phyloP scores from a whole-genome alignment of 2,888 invertebrate genomes.

The Caenorhabditis virilis region DNA sequence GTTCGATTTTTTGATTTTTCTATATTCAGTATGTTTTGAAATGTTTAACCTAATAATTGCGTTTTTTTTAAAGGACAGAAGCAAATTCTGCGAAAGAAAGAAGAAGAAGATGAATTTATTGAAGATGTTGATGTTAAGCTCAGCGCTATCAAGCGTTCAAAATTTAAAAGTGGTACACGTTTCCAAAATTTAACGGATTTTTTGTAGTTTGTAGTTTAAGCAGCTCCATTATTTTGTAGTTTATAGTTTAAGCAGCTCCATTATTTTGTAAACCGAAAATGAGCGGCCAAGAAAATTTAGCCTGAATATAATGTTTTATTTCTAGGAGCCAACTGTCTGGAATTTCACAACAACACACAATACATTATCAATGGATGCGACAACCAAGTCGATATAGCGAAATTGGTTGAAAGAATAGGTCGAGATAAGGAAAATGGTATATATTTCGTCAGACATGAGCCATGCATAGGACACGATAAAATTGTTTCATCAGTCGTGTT shows the following conservation, averaged over 20 bases:
- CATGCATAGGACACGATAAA: slow-evolving; percentile 98
- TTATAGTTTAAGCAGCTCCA: too few relatives aligned
- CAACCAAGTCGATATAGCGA: too few relatives aligned
- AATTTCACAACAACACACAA: slow-evolving; percentile 91
- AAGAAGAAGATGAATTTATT: slow-evolving; percentile 84
- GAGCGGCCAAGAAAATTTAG: too few relatives aligned
- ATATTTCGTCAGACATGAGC: slow-evolving; percentile 78
- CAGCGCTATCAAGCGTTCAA: too few relatives aligned
- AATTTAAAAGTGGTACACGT: too few relatives aligned
- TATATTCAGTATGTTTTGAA: slow-evolving; percentile 52
- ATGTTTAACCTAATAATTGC: too few relatives aligned
- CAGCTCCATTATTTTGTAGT: too few relatives aligned
- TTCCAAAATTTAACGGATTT: too few relatives aligned
- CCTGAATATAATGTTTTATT: too few relatives aligned
- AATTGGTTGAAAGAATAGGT: too few relatives aligned
- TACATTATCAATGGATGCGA: slow-evolving; percentile 97
- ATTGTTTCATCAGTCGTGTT: slow-evolving; percentile 97
- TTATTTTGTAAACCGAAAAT: too few relatives aligned
- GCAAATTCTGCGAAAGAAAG: slow-evolving; percentile 78
- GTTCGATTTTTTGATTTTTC: slow-evolving; percentile 98
- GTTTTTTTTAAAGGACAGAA: slow-evolving; percentile 76
- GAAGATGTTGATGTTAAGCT: slow-evolving; percentile 74
- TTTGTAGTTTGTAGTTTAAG: too few relatives aligned
- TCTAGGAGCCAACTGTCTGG: slow-evolving; percentile 99
- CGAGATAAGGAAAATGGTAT: slow-evolving; percentile 95